Evolutionary conservation across 2,113 vertebrate genomes (phyloP), one percentile per base, ranked within the genome.

Genomic region (Alexandromys fortis): DNA sequence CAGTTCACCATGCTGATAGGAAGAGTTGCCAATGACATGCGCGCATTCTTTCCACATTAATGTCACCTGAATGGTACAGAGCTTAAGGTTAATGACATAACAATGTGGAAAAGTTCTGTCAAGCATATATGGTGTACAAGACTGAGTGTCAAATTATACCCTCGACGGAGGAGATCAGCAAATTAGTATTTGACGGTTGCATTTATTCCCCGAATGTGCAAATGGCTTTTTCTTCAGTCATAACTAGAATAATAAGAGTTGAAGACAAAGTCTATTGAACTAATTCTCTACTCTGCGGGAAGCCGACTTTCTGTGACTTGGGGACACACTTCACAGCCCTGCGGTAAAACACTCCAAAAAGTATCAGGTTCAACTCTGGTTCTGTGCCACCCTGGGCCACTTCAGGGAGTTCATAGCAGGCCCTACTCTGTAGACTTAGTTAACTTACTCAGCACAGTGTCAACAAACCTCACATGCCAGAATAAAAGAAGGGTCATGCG

Each of bases 201-300:
- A 73, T 72, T 94, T 92, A 91, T 70, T 93, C 12, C 45, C 30
- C 47, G 75, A 26, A 86, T 81, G 7, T 42, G 13, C 21, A 94
- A 90, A 86, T 52, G n/a, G 63, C 78, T 86, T 22, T 90, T 77
- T 95, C 49, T 92, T 70, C 45, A 70, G 94, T 89, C 86, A 65
- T 96, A n/a, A 89, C 38, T 85, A 1, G 33, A 88, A 92, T 13
- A 58, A 9, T 72, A 38, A 96, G 47, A n/a, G 89, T 9, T 92
- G 35, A 76, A 7, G 70, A 94, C 17, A 10, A 38, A 83, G 49
- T 81, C 30, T 79, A n/a, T 72, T 88, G 28, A 55, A 33, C 72
- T 88, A 45, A 17, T 58, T 47, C 35, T 91, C 72, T 55, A 42
- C 38, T 19, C 52, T 2, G 11, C 28, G 9, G 47, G 24, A 85